These are phyloP conservation scores for Camelus dromedarius DNA, from an alignment of 2,113 vertebrate species.

Conservation along the genomic window DNA sequence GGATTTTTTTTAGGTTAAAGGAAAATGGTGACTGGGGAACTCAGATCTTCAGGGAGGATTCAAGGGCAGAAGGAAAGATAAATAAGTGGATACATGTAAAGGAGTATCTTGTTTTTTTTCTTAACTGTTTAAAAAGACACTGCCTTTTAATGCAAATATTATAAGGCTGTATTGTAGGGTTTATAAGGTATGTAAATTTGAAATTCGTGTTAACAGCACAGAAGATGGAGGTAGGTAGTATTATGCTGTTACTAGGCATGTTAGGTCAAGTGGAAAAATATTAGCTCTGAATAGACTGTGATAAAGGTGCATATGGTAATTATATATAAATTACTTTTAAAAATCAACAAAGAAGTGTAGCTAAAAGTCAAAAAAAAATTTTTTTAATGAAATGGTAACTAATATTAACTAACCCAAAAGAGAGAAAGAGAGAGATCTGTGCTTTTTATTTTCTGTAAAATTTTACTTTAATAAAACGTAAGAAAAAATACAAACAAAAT, in stretches of 20 bases:
- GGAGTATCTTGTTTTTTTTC: neutral
- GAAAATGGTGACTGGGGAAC: neutral
- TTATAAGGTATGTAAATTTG: neutral
- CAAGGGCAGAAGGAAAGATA: neutral
- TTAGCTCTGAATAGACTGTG: neutral
- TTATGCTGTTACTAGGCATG: neutral
- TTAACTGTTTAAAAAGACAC: neutral
- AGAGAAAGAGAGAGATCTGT: neutral
- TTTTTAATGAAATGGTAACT: neutral
- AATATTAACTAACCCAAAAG: neutral
- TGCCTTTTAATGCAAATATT: neutral
- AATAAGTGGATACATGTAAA: neutral
- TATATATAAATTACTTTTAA: neutral
- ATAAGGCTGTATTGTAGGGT: neutral
- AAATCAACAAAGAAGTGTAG: neutral
- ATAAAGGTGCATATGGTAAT: neutral
- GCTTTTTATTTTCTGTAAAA: neutral
- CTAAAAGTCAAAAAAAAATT: neutral
- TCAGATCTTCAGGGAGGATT: neutral
- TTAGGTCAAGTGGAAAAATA: neutral
- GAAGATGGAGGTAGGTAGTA: neutral
- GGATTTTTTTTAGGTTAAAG: neutral
- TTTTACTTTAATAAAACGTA: conserved; percentile 20
- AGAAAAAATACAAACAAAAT: neutral
- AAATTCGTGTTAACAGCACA: neutral